Evolutionary conservation across 2,888 invertebrate genomes (phyloP), one percentile per base, ranked within the genome.

Genomic region (Phania funesta): DNA sequence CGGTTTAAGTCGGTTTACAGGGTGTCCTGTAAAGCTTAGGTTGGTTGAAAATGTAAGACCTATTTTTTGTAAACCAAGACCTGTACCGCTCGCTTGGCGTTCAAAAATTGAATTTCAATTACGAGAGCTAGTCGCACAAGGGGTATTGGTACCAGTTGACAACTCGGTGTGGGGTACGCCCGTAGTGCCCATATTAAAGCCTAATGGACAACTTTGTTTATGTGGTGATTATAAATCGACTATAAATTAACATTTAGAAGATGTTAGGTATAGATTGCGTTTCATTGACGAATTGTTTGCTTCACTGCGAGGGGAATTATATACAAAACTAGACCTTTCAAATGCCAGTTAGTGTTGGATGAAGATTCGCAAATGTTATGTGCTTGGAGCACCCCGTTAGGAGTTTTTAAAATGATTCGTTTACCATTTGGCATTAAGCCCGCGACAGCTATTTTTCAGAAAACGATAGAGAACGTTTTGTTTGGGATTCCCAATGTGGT

Each of bases 21-120:
- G n/a, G n/a, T n/a, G n/a, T n/a, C n/a, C n/a, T n/a, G n/a, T n/a
- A n/a, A n/a, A n/a, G n/a, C n/a, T n/a, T n/a, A n/a, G n/a, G n/a
- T n/a, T n/a, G n/a, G n/a, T n/a, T n/a, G n/a, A n/a, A n/a, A n/a
- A n/a, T 29, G 29, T 29, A 7, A 29, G 7, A 29, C 29, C 29
- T 29, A 38, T 58, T 24, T 58, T 20, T 41, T 58, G 48, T 26
- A 64, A 64, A 16, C 46, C 64, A 2, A 64, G 48, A 3, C 48
- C 46, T 8, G 29, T 48, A n/a, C 62, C 62, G 26, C 9, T 46
- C 2, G 44, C 44, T 7, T 44, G 44, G 44, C 44, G 44, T 3
- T 5, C 16, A 5, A 18, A 44, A 9, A 44, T 44, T 18, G 44
- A 44, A 44, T 9, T 3, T 1, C n/a, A n/a, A n/a, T n/a, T n/a